These are phyloP conservation scores for Bedellia somnulentella DNA, from an alignment of 2,888 invertebrate species.

Conservation along the genomic window DNA sequence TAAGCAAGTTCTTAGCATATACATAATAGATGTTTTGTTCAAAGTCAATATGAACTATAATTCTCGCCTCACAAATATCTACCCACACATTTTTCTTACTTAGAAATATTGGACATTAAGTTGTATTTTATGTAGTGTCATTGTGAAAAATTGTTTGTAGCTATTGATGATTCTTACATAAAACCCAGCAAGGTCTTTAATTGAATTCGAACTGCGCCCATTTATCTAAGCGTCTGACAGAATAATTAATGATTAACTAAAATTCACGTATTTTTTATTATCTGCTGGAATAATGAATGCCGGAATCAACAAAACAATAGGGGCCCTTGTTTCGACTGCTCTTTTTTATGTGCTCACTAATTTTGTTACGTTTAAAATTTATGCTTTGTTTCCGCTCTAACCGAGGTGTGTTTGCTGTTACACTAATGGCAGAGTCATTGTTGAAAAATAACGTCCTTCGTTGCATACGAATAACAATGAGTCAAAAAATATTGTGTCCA, in stretches of 20 bases:
- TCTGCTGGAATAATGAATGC: constrained; percentile 17
- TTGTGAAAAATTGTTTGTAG: too few species aligned
- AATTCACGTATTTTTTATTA: constrained; percentile 21
- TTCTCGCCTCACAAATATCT: too few species aligned
- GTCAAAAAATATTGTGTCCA: too few species aligned
- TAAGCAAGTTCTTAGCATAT: constrained; percentile 1
- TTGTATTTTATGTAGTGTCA: too few species aligned
- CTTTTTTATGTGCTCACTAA: constrained; percentile 11
- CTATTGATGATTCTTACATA: too few species aligned
- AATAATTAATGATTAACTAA: constrained; percentile 30
- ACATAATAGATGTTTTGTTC: too few species aligned
- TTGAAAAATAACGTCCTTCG: constrained; percentile 27
- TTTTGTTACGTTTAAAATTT: constrained; percentile 20
- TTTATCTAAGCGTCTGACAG: too few species aligned
- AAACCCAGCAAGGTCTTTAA: too few species aligned
- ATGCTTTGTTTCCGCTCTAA: constrained; percentile 9
- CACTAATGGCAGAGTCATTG: constrained; percentile 15
- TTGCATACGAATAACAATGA: constrained; percentile 25
- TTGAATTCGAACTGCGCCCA: too few species aligned
- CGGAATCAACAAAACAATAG: constrained; percentile 21
- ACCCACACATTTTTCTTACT: too few species aligned
- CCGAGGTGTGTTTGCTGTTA: not conserved
- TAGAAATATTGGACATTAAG: too few species aligned
- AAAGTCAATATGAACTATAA: too few species aligned
- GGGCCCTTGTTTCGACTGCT: constrained; percentile 17